Conservation (phyloP, 1,140 invertebrate species). For the Aricia agestis region DNA sequence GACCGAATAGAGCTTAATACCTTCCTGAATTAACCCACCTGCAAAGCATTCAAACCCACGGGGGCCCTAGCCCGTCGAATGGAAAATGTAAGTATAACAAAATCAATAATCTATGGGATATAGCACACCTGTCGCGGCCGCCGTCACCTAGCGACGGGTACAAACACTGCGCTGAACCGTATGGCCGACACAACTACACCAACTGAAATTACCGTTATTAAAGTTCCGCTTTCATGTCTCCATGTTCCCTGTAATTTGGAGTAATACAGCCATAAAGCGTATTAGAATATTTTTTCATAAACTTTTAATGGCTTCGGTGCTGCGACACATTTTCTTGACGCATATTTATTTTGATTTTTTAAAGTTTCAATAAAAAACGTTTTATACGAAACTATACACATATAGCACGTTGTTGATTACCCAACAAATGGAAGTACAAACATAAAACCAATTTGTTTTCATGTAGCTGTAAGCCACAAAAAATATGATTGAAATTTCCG, state of each 20-base stretch:
- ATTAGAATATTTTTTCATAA: conserved; percentile 2
- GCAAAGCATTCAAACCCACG: neutral
- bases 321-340: neutral
- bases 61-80: conserved; percentile 2
- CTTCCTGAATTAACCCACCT: neutral
- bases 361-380: neutral
- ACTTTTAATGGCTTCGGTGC: neutral
- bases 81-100: conserved; percentile 31
- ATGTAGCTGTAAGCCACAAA: neutral
- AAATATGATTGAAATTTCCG: conserved; percentile 2
- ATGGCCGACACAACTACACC: conserved; percentile 2
- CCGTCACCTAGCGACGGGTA: conserved; percentile 53
- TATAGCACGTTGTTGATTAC: no score
- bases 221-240: conserved; percentile 10
- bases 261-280: neutral
- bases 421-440: no score
- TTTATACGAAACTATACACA: no score
- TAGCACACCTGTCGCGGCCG: conserved; percentile 39
- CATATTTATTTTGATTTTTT: neutral
- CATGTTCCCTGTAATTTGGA: neutral
- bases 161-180: conserved; percentile 46
- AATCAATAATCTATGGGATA: conserved; percentile 56
- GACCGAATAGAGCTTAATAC: neutral
- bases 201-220: conserved; percentile 14
- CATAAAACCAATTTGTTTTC: neutral